phyloP scores from a whole-genome alignment of 2,888 invertebrate genomes.

The Drosophila meridiana region DNA sequence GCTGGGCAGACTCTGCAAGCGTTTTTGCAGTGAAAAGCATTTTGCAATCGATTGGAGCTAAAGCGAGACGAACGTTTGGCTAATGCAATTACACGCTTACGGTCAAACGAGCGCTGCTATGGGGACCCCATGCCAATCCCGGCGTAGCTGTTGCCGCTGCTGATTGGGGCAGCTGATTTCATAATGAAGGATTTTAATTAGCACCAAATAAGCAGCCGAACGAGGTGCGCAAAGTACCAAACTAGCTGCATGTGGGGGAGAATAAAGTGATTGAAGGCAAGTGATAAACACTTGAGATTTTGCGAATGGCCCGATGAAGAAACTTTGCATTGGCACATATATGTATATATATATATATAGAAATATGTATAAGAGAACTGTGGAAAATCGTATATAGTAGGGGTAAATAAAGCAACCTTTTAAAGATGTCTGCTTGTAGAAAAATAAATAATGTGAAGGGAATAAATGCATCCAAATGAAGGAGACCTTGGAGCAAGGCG shows the following conservation, averaged over 20 bases:
- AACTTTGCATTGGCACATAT: background rate
- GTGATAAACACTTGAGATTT: constrained; percentile 14
- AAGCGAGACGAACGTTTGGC: constrained; percentile 51
- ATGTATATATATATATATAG: background rate
- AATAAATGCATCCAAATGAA: background rate
- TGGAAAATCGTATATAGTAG: background rate
- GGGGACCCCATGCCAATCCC: constrained; percentile 28
- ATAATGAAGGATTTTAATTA: constrained; percentile 80
- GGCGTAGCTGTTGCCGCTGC: constrained; percentile 13
- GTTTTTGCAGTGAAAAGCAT: constrained; percentile 66
- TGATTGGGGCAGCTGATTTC: constrained; percentile 70
- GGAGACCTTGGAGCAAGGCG: background rate
- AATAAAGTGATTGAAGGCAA: background rate
- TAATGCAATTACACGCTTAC: constrained; percentile 81
- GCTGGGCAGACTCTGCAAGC: background rate
- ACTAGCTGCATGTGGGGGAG: constrained; percentile 9
- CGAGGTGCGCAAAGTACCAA: constrained; percentile 25
- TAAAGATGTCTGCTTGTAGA: background rate
- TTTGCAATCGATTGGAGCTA: constrained; percentile 61
- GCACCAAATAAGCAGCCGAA: constrained; percentile 68
- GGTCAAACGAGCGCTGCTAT: constrained; percentile 67
- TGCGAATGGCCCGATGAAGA: background rate
- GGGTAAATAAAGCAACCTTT: background rate
- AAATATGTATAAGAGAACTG: background rate
- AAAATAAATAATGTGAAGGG: background rate